Percentiles rank a stretch among this genome's conserved stretches.
These are phyloP conservation scores for Cataglyphis cursor DNA, from an alignment of 2,888 invertebrate species.

Conservation along the genomic window DNA sequence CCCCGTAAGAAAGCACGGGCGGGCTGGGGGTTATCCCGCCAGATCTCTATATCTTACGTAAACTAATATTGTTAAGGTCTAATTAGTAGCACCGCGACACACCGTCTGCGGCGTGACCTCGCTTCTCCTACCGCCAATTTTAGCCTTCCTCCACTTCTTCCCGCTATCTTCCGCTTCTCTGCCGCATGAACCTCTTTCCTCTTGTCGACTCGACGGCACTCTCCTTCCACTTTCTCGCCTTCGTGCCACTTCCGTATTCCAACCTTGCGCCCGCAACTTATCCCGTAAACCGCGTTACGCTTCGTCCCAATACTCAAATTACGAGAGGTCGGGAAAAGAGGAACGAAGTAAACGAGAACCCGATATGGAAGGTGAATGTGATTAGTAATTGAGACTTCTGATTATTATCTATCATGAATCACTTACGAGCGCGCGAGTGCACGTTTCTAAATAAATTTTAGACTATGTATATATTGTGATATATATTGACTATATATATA, in stretches of 20 bases:
- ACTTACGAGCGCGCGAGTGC: conserved; percentile 56
- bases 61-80: conserved; percentile 82
- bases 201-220: not conserved
- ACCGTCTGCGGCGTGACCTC: conserved; percentile 47
- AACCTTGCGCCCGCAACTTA: conserved; percentile 50
- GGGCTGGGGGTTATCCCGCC: conserved; percentile 60
- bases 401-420: conserved; percentile 70
- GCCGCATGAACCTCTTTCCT: conserved; percentile 19
- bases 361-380: conserved; percentile 23
- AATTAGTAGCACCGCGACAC: conserved; percentile 79
- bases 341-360: conserved; percentile 25
- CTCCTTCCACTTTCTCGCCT: conserved; percentile 29
- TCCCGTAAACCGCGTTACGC: conserved; percentile 59
- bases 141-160: conserved; percentile 2
- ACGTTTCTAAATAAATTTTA: conserved; percentile 65
- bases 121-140: conserved; percentile 29
- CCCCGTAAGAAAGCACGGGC: conserved; percentile 76
- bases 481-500: not conserved
- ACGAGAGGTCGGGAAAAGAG: not conserved
- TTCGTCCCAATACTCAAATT: conserved; percentile 60
- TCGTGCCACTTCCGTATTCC: conserved; percentile 53
- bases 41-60: conserved; percentile 75
- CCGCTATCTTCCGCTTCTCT: conserved; percentile 16
- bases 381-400: conserved; percentile 42
- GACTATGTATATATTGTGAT: conserved; percentile 1